These are phyloP conservation scores for Trichopria drosophilae DNA, from an alignment of 2,888 invertebrate species.

Conservation along the genomic window DNA sequence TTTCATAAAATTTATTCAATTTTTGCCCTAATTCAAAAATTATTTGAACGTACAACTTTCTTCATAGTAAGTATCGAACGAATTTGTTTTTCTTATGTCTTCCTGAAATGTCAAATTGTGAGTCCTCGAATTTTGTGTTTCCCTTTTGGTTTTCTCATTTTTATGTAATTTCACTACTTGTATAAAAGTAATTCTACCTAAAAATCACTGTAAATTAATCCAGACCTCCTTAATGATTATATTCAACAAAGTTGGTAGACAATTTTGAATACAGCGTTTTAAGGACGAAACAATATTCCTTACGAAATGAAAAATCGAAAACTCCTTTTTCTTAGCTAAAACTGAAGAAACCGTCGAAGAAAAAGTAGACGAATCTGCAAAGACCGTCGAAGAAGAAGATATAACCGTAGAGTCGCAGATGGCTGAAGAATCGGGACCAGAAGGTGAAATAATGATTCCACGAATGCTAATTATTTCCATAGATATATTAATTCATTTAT, in stretches of 20 bases:
- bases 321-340: conserved; percentile 50
- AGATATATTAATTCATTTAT: no score
- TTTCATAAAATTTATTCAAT: background rate
- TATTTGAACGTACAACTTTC: no score
- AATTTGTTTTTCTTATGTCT: background rate
- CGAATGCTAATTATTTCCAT: no score
- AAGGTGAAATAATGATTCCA: conserved; percentile 50
- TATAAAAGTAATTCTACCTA: no score
- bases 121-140: conserved; percentile 2
- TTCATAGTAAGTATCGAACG: conserved; percentile 25
- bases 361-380: conserved; percentile 56
- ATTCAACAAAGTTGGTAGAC: no score
- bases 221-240: no score
- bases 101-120: conserved; percentile 3
- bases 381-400: conserved; percentile 54
- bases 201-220: no score
- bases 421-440: conserved; percentile 55
- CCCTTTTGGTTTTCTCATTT: background rate
- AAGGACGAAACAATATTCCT: background rate
- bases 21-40: background rate
- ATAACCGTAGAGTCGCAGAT: conserved; percentile 41
- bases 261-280: no score
- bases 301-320: conserved; percentile 14
- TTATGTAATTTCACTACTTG: no score
- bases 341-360: conserved; percentile 51